Conservation (phyloP, 2,888 invertebrate species). For the Rhopalosiphum nymphaeae region DNA sequence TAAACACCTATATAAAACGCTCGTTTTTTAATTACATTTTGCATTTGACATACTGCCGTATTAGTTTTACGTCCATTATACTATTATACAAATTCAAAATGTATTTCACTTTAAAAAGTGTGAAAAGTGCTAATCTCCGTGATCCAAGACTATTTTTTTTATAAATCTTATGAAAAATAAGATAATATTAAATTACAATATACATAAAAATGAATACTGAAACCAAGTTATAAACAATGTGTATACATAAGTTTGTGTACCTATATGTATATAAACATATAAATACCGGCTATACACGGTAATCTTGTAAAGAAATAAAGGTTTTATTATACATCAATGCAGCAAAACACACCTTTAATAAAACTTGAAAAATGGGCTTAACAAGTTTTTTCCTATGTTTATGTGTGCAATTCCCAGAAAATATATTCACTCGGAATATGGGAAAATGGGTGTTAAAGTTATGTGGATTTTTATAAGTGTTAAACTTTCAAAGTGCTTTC, state of each 20-base stretch:
- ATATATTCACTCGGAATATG: constrained; percentile 25
- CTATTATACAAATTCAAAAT: neutral
- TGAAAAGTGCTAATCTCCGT: neutral
- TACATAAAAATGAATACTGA: neutral
- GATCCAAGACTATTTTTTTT: neutral
- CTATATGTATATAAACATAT: neutral
- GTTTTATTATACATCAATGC: constrained; percentile 56
- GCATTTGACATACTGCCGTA: too few relatives aligned
- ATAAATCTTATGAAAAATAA: neutral
- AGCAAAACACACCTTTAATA: constrained; percentile 46
- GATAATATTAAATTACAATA: neutral
- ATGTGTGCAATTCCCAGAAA: constrained; percentile 37
- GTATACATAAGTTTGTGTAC: neutral
- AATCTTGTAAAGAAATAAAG: constrained; percentile 48
- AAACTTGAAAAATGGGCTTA: constrained; percentile 56
- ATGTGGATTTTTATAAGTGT: constrained; percentile 22
- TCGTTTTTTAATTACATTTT: too few relatives aligned
- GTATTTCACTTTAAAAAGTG: neutral
- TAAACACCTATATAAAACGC: neutral
- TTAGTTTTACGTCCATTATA: neutral
- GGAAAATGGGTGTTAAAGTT: constrained; percentile 1
- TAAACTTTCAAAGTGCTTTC: constrained; percentile 48
- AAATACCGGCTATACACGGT: neutral
- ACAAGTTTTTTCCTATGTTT: constrained; percentile 36
- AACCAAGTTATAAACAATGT: neutral